Percentiles rank a stretch among this genome's conserved stretches.
phyloP scores from a whole-genome alignment of 1,140 invertebrate genomes.

The Anoplolepis gracilipes region DNA sequence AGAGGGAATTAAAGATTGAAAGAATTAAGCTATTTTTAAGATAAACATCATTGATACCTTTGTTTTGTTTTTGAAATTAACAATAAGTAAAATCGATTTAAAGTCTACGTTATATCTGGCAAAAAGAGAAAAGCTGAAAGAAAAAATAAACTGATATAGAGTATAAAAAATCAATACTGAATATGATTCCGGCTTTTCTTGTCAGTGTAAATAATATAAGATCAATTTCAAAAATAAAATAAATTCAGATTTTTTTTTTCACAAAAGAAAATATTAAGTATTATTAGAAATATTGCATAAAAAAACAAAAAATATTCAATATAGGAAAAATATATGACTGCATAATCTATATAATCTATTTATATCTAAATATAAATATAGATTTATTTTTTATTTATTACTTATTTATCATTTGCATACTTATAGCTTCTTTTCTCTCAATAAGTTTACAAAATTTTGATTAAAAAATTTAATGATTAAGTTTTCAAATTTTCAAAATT shows the following conservation, averaged over 20 bases:
- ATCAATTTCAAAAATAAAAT: neutral
- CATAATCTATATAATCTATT: neutral
- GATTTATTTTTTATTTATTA: neutral
- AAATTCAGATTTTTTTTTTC: neutral
- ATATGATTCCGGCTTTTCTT: neutral
- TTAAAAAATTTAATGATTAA: neutral
- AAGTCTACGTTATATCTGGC: neutral
- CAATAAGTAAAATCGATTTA: neutral
- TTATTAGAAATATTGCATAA: neutral
- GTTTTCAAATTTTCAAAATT: neutral
- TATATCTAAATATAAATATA: neutral
- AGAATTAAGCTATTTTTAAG: neutral
- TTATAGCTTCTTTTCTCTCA: neutral
- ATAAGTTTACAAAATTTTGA: neutral
- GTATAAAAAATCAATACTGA: conserved; percentile 28
- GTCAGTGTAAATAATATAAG: neutral
- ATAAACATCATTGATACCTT: neutral
- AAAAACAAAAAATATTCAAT: neutral
- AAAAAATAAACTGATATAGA: neutral
- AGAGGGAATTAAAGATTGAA: neutral
- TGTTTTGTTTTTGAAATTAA: neutral
- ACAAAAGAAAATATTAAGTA: neutral
- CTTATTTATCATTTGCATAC: neutral
- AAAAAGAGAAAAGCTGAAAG: conserved; percentile 4
- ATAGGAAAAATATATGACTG: neutral